phyloP scores from a whole-genome alignment of 2,797 vertebrate genomes.

The Varecia variegata region DNA sequence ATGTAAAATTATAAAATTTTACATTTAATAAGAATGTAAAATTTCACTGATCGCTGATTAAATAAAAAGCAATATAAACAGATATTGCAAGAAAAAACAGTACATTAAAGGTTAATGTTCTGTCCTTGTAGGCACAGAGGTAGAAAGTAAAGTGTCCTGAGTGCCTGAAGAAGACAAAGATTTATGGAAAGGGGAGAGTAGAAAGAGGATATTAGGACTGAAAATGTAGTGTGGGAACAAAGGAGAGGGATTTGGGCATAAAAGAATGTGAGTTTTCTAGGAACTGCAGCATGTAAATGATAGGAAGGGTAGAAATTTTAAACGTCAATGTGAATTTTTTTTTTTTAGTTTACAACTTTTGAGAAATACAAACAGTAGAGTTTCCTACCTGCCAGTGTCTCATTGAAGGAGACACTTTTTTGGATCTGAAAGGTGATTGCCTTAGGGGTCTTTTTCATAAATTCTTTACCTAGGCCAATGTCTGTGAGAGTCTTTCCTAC shows the following conservation, averaged over 20 bases:
- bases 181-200: not conserved
- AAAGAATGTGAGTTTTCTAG: not conserved
- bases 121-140: not conserved
- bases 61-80: not conserved
- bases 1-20: too few species aligned
- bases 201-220: not conserved
- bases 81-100: not conserved
- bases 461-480: too few species aligned
- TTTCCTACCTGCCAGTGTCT: not conserved
- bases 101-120: not conserved
- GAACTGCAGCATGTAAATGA: not conserved
- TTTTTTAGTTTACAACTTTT: not conserved
- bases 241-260: rapidly evolving
- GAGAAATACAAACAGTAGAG: not conserved
- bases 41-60: not conserved
- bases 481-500: too few species aligned
- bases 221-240: not conserved
- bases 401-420: not conserved
- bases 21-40: not conserved
- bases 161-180: not conserved
- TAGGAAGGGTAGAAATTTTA: not conserved
- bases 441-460: too few species aligned
- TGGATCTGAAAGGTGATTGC: not conserved
- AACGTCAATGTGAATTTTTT: not conserved
- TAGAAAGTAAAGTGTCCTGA: not conserved